phyloP scores from a whole-genome alignment of 2,888 invertebrate species.

The Criorhina ranunculi region DNA sequence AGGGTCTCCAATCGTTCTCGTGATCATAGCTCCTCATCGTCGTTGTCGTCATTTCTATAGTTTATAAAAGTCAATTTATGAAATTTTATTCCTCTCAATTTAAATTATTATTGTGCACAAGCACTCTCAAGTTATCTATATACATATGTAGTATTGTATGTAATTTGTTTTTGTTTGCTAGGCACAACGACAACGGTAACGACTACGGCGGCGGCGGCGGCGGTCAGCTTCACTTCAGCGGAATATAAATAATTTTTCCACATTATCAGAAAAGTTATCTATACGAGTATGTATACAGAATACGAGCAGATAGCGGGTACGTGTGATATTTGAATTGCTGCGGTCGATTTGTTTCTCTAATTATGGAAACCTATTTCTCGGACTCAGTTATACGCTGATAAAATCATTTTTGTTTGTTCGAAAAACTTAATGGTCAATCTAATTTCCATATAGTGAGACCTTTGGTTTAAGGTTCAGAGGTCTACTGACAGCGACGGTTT shows the following conservation, averaged over 20 bases:
- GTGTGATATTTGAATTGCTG: not conserved
- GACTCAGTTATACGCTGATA: no score
- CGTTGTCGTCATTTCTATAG: slow-evolving; percentile 4
- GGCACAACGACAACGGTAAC: not conserved
- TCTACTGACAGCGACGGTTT: no score
- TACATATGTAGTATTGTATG: not conserved
- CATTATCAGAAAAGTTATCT: slow-evolving; percentile 11
- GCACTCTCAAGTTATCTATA: not conserved
- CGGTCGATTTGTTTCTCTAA: not conserved
- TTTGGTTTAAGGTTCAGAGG: no score
- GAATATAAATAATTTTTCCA: not conserved
- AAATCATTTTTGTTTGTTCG: no score
- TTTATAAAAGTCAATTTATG: slow-evolving; percentile 18
- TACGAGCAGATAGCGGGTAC: not conserved
- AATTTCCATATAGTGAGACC: no score
- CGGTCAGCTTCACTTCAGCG: not conserved
- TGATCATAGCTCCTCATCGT: not conserved
- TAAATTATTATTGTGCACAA: slow-evolving; percentile 1
- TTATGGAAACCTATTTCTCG: not conserved
- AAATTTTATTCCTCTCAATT: slow-evolving; percentile 5
- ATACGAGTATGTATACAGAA: not conserved
- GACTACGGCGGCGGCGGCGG: not conserved
- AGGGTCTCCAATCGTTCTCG: not conserved
- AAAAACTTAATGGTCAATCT: no score
- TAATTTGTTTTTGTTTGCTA: not conserved